These are phyloP conservation scores for Syrista parreyssii DNA, from an alignment of 2,888 invertebrate species.

Conservation along the genomic window DNA sequence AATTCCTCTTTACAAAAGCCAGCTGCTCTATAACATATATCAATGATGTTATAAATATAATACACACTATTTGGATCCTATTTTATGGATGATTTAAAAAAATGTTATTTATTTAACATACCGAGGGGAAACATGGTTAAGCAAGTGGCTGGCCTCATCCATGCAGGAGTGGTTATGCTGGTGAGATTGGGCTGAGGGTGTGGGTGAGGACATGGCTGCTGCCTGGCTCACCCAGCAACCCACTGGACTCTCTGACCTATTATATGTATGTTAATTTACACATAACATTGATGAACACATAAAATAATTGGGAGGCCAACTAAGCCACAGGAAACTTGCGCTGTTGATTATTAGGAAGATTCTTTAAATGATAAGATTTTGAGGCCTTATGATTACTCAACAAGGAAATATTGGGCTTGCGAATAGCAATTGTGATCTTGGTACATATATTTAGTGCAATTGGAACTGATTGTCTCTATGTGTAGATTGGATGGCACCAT, in stretches of 20 bases:
- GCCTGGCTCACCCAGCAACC: slow-evolving; percentile 65
- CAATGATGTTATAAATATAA: background rate
- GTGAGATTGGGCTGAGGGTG: slow-evolving; percentile 60
- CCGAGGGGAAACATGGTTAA: slow-evolving; percentile 63
- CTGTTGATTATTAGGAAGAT: background rate
- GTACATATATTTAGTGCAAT: background rate
- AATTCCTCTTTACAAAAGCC: background rate
- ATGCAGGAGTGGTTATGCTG: slow-evolving; percentile 62
- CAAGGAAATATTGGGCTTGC: background rate
- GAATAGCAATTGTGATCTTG: background rate
- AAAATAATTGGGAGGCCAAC: background rate
- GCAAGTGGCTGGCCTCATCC: slow-evolving; percentile 64
- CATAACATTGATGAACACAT: slow-evolving; percentile 35
- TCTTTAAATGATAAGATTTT: background rate
- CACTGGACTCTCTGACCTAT: slow-evolving; percentile 64
- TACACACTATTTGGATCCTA: background rate
- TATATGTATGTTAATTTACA: slow-evolving; percentile 57
- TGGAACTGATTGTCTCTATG: background rate
- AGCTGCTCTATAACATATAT: background rate
- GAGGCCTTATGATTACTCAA: background rate
- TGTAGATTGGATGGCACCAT: background rate
- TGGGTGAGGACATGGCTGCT: slow-evolving; percentile 64
- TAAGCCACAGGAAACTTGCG: background rate
- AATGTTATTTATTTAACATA: slow-evolving; percentile 44
- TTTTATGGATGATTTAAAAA: background rate